A percentile compares a stretch with the other conserved stretches of the same genome.
These are phyloP conservation scores for Dinocampus coccinellae DNA, from an alignment of 2,888 invertebrate species.

Conservation along the genomic window DNA sequence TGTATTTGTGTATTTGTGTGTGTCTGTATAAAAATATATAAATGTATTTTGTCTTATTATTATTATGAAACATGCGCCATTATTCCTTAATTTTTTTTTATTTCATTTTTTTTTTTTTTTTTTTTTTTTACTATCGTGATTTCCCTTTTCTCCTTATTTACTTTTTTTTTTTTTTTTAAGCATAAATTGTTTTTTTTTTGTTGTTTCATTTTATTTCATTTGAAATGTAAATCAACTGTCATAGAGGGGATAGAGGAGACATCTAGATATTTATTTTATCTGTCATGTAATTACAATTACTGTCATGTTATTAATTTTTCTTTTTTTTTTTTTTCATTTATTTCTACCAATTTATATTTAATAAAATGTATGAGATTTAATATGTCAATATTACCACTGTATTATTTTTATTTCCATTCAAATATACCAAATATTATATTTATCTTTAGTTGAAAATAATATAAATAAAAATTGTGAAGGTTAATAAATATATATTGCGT, in stretches of 20 bases:
- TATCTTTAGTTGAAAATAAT: too few species aligned
- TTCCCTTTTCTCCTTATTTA: background rate
- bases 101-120: background rate
- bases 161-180: background rate
- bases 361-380: background rate
- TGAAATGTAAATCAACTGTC: constrained; percentile 13
- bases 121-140: background rate
- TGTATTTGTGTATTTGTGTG: background rate
- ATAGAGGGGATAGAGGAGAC: too few species aligned
- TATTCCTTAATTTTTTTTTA: constrained; percentile 2
- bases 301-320: background rate
- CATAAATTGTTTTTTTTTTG: background rate
- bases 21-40: too few species aligned
- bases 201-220: background rate
- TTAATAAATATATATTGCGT: too few species aligned
- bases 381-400: background rate
- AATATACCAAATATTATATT: constrained; percentile 22
- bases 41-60: background rate
- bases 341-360: too few species aligned
- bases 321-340: too few species aligned
- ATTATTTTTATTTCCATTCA: constrained; percentile 24
- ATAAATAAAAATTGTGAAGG: too few species aligned
- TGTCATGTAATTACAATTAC: constrained; percentile 14
- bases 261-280: background rate
- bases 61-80: constrained; percentile 7